phyloP scores from a whole-genome alignment of 2,113 vertebrate species.

The Carollia perspicillata region DNA sequence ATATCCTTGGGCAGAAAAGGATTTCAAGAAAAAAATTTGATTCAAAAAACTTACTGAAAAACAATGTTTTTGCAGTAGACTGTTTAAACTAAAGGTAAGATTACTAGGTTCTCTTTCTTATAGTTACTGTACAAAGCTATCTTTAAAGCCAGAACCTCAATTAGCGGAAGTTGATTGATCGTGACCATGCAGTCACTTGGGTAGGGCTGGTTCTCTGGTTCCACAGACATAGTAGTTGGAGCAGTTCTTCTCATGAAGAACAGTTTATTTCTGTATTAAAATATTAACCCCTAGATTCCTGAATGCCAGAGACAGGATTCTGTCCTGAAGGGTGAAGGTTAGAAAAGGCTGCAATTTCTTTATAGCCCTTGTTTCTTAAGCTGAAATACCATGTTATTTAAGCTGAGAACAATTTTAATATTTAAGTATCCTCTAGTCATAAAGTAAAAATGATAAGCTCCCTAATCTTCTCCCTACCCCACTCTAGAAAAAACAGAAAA shows the following conservation, averaged over 20 bases:
- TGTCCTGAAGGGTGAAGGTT: neutral
- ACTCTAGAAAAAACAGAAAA: neutral
- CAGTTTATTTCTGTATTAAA: slow-evolving; percentile 64
- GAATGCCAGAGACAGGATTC: slow-evolving; percentile 9
- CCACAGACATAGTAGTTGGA: slow-evolving; percentile 16
- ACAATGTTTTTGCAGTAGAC: slow-evolving; percentile 60
- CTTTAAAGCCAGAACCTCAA: slow-evolving; percentile 58
- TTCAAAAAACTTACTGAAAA: slow-evolving; percentile 74
- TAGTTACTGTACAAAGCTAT: slow-evolving; percentile 74
- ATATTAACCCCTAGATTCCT: slow-evolving; percentile 46
- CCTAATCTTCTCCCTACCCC: neutral
- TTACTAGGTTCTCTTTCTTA: slow-evolving; percentile 71
- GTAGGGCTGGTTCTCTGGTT: slow-evolving; percentile 53
- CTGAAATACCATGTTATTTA: slow-evolving; percentile 27
- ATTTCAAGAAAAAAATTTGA: slow-evolving; percentile 70
- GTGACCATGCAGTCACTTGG: slow-evolving; percentile 70
- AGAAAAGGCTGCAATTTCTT: slow-evolving; percentile 5
- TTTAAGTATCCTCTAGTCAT: slow-evolving; percentile 6
- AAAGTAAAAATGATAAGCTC: neutral
- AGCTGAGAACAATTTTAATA: slow-evolving; percentile 38
- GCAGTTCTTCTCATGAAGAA: slow-evolving; percentile 32
- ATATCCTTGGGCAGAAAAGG: slow-evolving; percentile 78
- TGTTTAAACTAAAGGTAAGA: slow-evolving; percentile 77
- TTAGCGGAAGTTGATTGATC: slow-evolving; percentile 66
- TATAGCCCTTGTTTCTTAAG: neutral